These are phyloP conservation scores for Apodemia zela DNA, from an alignment of 2,888 invertebrate species.

Conservation along the genomic window DNA sequence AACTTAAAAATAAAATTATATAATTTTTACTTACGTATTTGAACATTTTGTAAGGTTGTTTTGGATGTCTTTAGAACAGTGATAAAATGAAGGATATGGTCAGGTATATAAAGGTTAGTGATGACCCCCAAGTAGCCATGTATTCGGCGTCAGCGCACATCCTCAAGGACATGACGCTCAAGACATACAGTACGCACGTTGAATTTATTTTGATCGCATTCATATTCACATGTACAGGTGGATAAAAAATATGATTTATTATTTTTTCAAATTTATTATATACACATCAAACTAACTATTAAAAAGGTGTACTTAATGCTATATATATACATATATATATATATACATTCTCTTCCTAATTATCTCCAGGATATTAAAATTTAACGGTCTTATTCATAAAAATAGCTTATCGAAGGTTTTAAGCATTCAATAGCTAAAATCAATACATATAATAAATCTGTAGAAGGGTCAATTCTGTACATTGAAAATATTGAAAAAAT, in stretches of 20 bases:
- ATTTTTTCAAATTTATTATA: neutral
- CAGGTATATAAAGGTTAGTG: conserved; percentile 63
- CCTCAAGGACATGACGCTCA: conserved; percentile 47
- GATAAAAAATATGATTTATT: conserved; percentile 30
- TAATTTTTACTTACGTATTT: conserved; percentile 65
- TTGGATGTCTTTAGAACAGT: conserved; percentile 50
- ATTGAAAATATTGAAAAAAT: no score
- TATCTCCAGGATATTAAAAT: no score
- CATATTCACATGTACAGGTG: conserved; percentile 45
- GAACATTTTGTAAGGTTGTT: conserved; percentile 69
- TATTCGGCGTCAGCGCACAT: conserved; percentile 50
- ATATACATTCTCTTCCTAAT: no score
- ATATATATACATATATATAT: no score
- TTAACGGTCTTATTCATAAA: no score
- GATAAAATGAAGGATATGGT: conserved; percentile 46
- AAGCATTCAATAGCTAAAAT: no score
- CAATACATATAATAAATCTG: no score
- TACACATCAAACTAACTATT: neutral
- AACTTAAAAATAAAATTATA: conserved; percentile 12
- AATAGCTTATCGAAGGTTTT: no score
- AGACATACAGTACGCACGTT: conserved; percentile 44
- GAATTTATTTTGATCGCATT: conserved; percentile 49
- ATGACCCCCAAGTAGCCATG: conserved; percentile 69
- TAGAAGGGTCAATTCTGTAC: no score
- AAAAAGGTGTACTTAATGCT: no score